These are phyloP conservation scores for Epinephelus moara DNA, from an alignment of 2,113 vertebrate genomes.

Conservation along the genomic window DNA sequence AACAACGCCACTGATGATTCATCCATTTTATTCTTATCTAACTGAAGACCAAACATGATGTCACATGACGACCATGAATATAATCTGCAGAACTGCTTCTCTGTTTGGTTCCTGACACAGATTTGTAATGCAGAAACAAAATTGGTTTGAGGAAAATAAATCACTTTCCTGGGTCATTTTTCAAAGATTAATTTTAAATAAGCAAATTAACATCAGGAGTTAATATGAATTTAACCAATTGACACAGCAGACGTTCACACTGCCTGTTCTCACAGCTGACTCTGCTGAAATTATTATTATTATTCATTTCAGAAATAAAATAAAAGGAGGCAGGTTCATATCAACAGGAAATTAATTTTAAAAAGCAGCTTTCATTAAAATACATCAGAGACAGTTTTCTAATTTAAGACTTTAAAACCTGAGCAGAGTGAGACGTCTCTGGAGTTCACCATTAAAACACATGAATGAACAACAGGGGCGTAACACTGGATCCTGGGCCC, in stretches of 20 bases:
- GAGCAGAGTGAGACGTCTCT: slow-evolving; percentile 1
- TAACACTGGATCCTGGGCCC: too few species aligned
- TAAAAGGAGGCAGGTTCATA: too few species aligned
- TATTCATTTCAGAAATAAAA: too few species aligned
- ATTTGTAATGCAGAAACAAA: background rate
- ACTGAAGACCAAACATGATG: background rate
- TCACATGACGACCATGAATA: background rate
- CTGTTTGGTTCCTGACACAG: background rate
- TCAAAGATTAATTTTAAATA: background rate
- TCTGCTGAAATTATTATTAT: too few species aligned
- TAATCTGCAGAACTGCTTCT: background rate
- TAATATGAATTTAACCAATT: background rate
- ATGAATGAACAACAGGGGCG: background rate
- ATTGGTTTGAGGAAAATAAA: too few species aligned
- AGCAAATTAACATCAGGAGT: background rate
- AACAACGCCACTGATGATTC: too few species aligned
- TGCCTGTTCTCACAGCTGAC: too few species aligned
- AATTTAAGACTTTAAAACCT: background rate
- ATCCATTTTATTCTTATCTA: too few species aligned
- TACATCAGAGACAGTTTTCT: background rate
- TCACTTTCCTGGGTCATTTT: background rate
- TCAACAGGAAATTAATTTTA: too few species aligned
- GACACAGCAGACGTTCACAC: too few species aligned
- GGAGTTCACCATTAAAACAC: background rate
- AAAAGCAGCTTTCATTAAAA: background rate